Conservation (phyloP, 2,888 invertebrate species). For the Ophioninae sp. region DNA sequence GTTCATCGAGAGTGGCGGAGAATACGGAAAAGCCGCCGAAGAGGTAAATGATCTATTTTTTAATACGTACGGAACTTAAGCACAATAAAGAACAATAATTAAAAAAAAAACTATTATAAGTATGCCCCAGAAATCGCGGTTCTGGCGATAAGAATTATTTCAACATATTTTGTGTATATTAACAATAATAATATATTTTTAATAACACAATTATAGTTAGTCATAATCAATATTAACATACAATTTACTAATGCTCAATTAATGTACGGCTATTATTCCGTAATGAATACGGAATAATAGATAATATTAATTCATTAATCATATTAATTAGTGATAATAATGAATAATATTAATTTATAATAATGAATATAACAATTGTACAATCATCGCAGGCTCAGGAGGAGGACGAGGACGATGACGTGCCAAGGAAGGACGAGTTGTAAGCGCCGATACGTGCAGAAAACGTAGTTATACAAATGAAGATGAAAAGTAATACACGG, state of each 20-base stretch:
- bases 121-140: too few relatives aligned
- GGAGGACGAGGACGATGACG: conserved; percentile 88
- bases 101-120: too few relatives aligned
- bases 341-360: not conserved
- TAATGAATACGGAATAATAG: too few relatives aligned
- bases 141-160: too few relatives aligned
- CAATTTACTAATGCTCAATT: too few relatives aligned
- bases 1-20: conserved; percentile 96
- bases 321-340: too few relatives aligned
- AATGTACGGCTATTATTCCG: too few relatives aligned
- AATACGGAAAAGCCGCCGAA: conserved; percentile 87
- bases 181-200: too few relatives aligned
- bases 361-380: not conserved
- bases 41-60: conserved; percentile 80
- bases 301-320: too few relatives aligned
- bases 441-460: conserved; percentile 81
- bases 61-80: not conserved
- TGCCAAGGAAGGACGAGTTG: conserved; percentile 89
- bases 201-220: too few relatives aligned
- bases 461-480: not conserved
- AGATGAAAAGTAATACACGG: conserved; percentile 58
- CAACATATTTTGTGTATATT: too few relatives aligned
- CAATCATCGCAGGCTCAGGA: conserved; percentile 82
- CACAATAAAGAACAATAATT: not conserved
- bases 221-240: too few relatives aligned